Base-by-base conservation (phyloP, 2,113 vertebrate species). In the Poeciliopsis turrubarensis region DNA sequence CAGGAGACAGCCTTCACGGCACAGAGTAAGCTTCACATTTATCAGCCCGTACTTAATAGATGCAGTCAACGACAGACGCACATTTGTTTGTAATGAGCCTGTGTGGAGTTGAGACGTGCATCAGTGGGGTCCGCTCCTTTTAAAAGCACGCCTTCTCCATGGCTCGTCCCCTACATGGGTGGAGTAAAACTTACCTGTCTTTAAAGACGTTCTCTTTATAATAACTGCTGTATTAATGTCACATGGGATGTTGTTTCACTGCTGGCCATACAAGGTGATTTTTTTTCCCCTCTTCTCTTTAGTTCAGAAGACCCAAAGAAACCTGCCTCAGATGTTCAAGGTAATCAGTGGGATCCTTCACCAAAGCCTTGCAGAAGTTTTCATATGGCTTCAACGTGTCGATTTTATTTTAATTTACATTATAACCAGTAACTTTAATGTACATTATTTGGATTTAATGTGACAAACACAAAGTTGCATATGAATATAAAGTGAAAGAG, bases 281-380 rank as follows among this genome's bases (percentile, higher is more conserved):
- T 11, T 68, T 65, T 51, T 34, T 2, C 30, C 30, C 5, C 30
- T 27, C 8, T 29, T 30, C 77, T 78, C 39, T 86, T 70, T 86
- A 95, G 94, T 77, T 85, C 77, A 70, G 91, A 78, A 54, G 84
- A 89, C 13, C 29, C 22, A 1, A 92, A 89, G 68, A 93, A 93
- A 61, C 27, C 71, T 70, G 29, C 76, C 10, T 65, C 87, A 70
- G 86, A 91, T 81, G 79, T 75, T 71, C 89, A 83, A 85, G 91
- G 93, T 94, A 86, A 81, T 32, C 22, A 77, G 4, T 63, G 7
- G 60, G 3, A 26, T 41, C 34, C 30, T 73, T 5, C 15, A 34
- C 13, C n/a, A 65, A 29, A 47, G 25, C 62, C 70, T 63, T 12
- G 25, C 44, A 47, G 5, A 47, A 17, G 44, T 17, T 47, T 47